Evolutionary conservation across 2,888 invertebrate genomes (phyloP), one percentile per base, ranked within the genome.

Genomic region (Acleris laterana): DNA sequence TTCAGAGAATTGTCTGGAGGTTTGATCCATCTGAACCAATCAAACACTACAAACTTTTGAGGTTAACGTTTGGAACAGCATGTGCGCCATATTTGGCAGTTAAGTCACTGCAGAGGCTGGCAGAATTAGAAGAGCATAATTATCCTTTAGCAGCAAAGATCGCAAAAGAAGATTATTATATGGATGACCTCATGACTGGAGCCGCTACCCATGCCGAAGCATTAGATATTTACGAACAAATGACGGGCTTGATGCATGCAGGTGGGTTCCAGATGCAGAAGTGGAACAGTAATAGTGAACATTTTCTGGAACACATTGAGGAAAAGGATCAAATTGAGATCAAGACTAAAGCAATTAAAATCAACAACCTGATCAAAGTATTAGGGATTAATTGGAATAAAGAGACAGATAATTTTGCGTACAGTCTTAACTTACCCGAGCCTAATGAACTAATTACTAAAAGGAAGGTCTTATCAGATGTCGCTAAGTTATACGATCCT

Each of bases 401-500:
- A 56, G n/a, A 38, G 13, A 63, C 60, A n/a, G 73, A 74, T 59
- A 64, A 56, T 20, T 73, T 75, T 65, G 67, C 70, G 28, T 75
- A 72, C 38, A 61, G 58, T 1, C 1, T 71, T 0, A 50, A 69
- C 5, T 46, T 74, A 49, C 66, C 72, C 7, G 69, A 60, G 22
- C 0, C 20, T 0, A 65, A 62, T 5, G 28, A 63, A 16, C 38
- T 25, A 0, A 46, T 71, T 3, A 75, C 75, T 2, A 77, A 77
- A 49, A 61, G 76, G 19, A 42, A 66, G 16, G 67, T 76, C 0
- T 32, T 75, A 3, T 72, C 75, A 2, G 72, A 74, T 17, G 70
- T 77, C 13, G 73, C 75, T 0, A 69, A 67, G 58, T 32, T 78
- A 6, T 77, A 74, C 22, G 76, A 78, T 57, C 76, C 76, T 0